A percentile compares a stretch with the other conserved stretches of the same genome.
Conservation (phyloP, 2,888 invertebrate species). For the Ferdinandea cuprea region DNA sequence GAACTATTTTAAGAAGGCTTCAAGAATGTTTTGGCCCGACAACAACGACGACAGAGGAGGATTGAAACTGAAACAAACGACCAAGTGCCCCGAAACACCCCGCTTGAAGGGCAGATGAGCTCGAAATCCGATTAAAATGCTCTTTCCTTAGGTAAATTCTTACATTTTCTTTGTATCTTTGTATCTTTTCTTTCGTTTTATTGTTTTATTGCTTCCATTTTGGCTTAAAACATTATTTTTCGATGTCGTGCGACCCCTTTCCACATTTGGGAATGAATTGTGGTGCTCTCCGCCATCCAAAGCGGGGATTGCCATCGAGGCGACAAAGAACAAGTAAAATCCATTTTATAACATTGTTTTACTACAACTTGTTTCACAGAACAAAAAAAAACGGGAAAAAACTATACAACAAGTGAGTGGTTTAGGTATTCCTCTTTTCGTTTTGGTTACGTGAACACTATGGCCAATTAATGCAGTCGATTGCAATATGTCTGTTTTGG, state of each 20-base stretch:
- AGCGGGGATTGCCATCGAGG: slow-evolving; percentile 48
- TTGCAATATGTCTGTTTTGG: slow-evolving; percentile 59
- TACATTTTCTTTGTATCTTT: slow-evolving; percentile 36
- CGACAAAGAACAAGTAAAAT: slow-evolving; percentile 74
- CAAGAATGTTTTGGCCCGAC: slow-evolving; percentile 14
- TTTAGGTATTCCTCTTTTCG: slow-evolving; percentile 32
- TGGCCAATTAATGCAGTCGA: slow-evolving; percentile 74
- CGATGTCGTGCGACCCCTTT: slow-evolving; percentile 61
- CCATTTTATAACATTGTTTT: slow-evolving; percentile 70
- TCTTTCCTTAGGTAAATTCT: background rate
- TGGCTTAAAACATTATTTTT: slow-evolving; percentile 61
- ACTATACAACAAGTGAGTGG: slow-evolving; percentile 45
- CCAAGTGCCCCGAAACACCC: slow-evolving; percentile 12
- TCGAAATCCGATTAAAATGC: slow-evolving; percentile 69
- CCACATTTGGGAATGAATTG: slow-evolving; percentile 3
- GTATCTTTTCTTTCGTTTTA: slow-evolving; percentile 57
- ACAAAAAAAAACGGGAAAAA: slow-evolving; percentile 10
- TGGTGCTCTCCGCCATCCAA: no score
- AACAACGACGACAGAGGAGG: slow-evolving; percentile 20
- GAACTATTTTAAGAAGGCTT: slow-evolving; percentile 31
- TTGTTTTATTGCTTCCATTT: slow-evolving; percentile 58
- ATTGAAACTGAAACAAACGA: slow-evolving; percentile 10
- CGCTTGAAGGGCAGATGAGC: slow-evolving; percentile 40
- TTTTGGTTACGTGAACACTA: slow-evolving; percentile 69
- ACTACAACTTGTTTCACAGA: slow-evolving; percentile 6